Percentiles rank a stretch among this genome's conserved stretches.
phyloP scores from a whole-genome alignment of 2,113 vertebrate species.

The Callocephalon fimbriatum region DNA sequence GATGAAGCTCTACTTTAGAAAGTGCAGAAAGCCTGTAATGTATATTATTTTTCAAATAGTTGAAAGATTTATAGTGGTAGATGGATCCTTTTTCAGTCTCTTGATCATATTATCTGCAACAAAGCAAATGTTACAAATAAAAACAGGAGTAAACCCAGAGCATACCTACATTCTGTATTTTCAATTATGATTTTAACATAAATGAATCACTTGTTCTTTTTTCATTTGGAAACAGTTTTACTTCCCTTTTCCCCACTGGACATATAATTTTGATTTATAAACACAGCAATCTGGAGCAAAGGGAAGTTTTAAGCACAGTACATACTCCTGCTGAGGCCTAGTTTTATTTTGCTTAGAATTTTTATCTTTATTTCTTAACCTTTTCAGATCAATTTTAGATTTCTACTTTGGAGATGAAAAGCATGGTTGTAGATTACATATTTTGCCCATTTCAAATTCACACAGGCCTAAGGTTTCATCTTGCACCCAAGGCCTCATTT shows the following conservation, averaged over 20 bases:
- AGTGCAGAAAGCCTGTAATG: constrained; percentile 30
- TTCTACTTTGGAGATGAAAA: constrained; percentile 33
- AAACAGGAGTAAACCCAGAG: constrained; percentile 28
- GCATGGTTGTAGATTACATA: background rate
- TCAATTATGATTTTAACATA: constrained; percentile 80
- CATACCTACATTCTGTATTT: constrained; percentile 75
- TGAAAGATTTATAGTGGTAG: constrained; percentile 42
- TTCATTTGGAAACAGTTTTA: constrained; percentile 82
- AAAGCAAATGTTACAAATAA: constrained; percentile 55
- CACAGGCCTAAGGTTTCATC: constrained; percentile 38
- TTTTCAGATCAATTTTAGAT: constrained; percentile 37
- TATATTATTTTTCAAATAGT: constrained; percentile 54
- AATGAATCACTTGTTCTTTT: constrained; percentile 79
- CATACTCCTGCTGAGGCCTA: constrained; percentile 42
- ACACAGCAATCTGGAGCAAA: constrained; percentile 73
- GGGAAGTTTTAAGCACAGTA: constrained; percentile 79
- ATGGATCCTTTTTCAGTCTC: constrained; percentile 14
- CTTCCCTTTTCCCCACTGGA: constrained; percentile 82
- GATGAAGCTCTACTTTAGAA: constrained; percentile 46
- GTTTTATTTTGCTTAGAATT: constrained; percentile 34
- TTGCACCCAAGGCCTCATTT: constrained; percentile 36
- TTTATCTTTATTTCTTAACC: background rate
- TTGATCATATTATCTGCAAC: constrained; percentile 21
- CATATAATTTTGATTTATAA: constrained; percentile 87
- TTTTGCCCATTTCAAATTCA: constrained; percentile 37